A percentile compares a stretch with the other conserved stretches of the same genome.
These are phyloP conservation scores for Hipparchia semele DNA, from an alignment of 2,888 invertebrate species.

Conservation along the genomic window DNA sequence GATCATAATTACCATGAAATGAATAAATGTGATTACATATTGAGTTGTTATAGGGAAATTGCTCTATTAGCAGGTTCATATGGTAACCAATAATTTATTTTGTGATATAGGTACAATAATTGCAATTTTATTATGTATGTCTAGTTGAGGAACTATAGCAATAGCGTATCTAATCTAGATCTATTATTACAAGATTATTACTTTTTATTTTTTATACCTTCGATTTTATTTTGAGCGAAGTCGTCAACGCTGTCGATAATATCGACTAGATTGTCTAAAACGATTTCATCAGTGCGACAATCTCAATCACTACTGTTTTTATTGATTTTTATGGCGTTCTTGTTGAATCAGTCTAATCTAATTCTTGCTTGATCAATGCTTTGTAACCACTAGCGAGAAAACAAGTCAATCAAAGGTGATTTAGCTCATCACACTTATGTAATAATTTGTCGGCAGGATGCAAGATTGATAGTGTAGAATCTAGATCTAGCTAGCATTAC, in stretches of 20 bases:
- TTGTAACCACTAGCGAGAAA: too few species aligned
- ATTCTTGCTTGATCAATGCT: too few species aligned
- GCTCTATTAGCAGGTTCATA: not conserved
- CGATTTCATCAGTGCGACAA: too few species aligned
- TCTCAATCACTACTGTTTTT: too few species aligned
- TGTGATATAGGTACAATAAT: not conserved
- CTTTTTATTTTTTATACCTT: not conserved
- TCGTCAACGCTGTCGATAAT: not conserved
- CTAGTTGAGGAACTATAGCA: not conserved
- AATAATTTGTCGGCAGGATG: not conserved
- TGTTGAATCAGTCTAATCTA: too few species aligned
- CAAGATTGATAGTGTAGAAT: not conserved
- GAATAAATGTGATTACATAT: conserved; percentile 11
- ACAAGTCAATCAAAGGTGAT: too few species aligned
- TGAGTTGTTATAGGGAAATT: conserved; percentile 19
- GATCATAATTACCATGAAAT: conserved; percentile 28
- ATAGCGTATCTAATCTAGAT: not conserved
- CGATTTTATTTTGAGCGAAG: not conserved
- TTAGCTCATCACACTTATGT: too few species aligned
- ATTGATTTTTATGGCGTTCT: too few species aligned
- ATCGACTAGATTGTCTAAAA: too few species aligned
- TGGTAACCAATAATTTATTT: too few species aligned
- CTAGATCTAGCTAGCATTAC: not conserved
- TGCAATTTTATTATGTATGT: not conserved
- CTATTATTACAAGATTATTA: not conserved